Percentiles rank a stretch among this genome's conserved stretches.
Evolutionary conservation across 2,888 invertebrate species (phyloP).

Genomic region (Nasonia oneida): DNA sequence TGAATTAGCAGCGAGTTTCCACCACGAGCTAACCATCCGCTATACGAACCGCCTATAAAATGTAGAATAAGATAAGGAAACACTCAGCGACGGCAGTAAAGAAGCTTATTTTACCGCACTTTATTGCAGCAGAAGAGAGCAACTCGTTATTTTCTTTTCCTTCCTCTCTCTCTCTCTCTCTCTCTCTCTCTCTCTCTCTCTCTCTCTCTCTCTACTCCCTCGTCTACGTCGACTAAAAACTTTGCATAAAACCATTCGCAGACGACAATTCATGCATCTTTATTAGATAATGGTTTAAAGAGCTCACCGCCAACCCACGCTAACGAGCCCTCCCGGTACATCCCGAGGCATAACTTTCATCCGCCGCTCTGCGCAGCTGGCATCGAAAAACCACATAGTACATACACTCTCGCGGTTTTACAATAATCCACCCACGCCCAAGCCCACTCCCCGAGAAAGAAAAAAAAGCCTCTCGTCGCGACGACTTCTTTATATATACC

Average conservation of each 20-base stretch:
- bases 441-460: not conserved
- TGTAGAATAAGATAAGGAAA: slow-evolving; percentile 1
- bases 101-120: not conserved
- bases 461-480: not conserved
- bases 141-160: not conserved
- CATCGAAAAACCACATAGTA: not conserved
- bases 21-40: not conserved
- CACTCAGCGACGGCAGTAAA: not conserved
- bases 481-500: not conserved
- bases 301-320: not conserved
- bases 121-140: not conserved
- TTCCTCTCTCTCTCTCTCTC: not conserved
- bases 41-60: not conserved
- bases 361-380: not conserved
- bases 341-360: slow-evolving; percentile 13
- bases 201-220: not conserved
- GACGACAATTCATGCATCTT: slow-evolving; percentile 4
- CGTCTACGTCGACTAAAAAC: not conserved
- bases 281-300: slow-evolving; percentile 39
- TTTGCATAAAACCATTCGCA: slow-evolving; percentile 10
- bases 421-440: slow-evolving; percentile 3
- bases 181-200: not conserved
- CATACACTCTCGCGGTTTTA: not conserved
- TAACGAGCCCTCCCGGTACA: slow-evolving; percentile 24
- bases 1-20: not conserved